Conservation (phyloP, 2,113 vertebrate species). For the Leptodactylus fuscus region DNA sequence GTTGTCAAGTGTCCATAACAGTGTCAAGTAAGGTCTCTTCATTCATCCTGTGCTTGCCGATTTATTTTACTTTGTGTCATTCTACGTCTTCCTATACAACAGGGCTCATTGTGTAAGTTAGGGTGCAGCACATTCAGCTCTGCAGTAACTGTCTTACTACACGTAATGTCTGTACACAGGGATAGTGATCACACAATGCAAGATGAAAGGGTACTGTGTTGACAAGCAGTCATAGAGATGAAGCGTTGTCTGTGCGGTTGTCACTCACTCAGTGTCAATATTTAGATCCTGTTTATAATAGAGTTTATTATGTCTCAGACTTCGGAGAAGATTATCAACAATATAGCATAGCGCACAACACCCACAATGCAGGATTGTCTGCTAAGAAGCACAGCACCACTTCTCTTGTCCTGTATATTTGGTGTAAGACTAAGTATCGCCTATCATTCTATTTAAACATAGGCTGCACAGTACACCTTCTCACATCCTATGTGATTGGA, state of each 20-base stretch:
- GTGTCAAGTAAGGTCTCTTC: conserved; percentile 67
- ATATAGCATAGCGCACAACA: not conserved
- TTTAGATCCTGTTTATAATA: not conserved
- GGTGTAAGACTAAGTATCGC: no score
- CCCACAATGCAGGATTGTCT: not conserved
- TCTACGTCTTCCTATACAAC: no score
- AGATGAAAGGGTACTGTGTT: not conserved
- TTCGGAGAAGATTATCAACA: no score
- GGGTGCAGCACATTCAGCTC: not conserved
- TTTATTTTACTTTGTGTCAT: no score
- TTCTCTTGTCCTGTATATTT: no score
- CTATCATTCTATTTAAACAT: no score
- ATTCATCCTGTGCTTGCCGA: no score
- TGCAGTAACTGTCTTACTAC: not conserved
- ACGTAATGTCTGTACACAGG: no score
- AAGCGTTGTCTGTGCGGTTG: not conserved
- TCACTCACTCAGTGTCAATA: conserved; percentile 10
- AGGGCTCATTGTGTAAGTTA: no score
- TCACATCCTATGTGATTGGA: not conserved
- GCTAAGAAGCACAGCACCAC: no score
- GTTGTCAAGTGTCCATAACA: conserved; percentile 70
- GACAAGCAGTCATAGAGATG: not conserved
- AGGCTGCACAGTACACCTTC: not conserved
- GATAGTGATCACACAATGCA: not conserved
- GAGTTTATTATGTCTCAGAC: not conserved